Conservation (phyloP, 2,113 vertebrate genomes). For the Rutilus rutilus region DNA sequence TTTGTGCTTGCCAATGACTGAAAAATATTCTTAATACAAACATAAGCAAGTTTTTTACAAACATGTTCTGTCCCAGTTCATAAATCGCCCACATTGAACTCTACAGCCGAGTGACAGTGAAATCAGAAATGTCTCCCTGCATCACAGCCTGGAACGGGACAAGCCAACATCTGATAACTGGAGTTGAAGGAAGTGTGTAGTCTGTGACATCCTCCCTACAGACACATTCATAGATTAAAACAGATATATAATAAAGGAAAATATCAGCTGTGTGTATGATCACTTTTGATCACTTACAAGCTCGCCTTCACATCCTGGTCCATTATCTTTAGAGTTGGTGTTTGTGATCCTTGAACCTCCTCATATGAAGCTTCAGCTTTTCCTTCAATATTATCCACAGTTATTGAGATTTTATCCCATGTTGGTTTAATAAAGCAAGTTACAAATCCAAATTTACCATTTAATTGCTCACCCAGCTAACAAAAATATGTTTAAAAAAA, state of each 20-base stretch:
- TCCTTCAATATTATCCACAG: constrained; percentile 14
- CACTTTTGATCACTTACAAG: constrained; percentile 1
- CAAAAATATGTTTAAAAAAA: no score
- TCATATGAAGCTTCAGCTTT: constrained; percentile 39
- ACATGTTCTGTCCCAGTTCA: not conserved
- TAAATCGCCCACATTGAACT: not conserved
- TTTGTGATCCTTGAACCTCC: constrained; percentile 33
- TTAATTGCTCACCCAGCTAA: not conserved
- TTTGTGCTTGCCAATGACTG: not conserved
- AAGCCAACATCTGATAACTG: constrained; percentile 47
- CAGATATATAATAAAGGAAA: not conserved
- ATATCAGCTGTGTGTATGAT: not conserved
- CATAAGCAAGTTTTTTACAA: constrained; percentile 9
- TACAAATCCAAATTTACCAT: not conserved
- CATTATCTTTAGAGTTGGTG: constrained; percentile 34
- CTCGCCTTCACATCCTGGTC: constrained; percentile 9
- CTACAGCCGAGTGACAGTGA: constrained; percentile 44
- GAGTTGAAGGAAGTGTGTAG: constrained; percentile 28
- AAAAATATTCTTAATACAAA: not conserved
- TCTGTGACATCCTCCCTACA: constrained; percentile 44
- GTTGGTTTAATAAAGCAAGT: not conserved
- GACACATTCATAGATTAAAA: constrained; percentile 1
- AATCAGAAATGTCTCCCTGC: constrained; percentile 52
- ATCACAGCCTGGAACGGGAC: constrained; percentile 47
- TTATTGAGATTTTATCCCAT: not conserved